These are phyloP conservation scores for Apostichopus californicus DNA, from an alignment of 35 echinoderm and acorn worm species.

Conservation along the genomic window DNA sequence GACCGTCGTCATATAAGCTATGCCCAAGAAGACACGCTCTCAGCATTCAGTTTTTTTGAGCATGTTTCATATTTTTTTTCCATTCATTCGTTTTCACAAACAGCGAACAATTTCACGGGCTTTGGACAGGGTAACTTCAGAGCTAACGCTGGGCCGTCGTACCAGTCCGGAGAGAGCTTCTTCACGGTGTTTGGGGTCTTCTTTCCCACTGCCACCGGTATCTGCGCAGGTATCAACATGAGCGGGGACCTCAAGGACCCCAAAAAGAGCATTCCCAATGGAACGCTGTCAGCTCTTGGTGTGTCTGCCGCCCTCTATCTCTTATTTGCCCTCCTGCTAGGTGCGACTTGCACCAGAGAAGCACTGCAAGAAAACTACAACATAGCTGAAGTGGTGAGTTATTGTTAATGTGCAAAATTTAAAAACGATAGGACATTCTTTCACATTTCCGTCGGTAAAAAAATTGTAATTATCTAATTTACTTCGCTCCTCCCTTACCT, in stretches of 20 bases:
- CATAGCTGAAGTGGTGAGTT: slow-evolving; percentile 93
- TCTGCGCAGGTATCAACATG: slow-evolving; percentile 99
- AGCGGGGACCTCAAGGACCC: slow-evolving; percentile 87
- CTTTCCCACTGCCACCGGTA: slow-evolving; percentile 96
- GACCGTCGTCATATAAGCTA: too few relatives aligned
- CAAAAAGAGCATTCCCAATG: slow-evolving; percentile 81
- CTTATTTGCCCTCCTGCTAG: slow-evolving; percentile 78
- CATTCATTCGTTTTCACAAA: neutral
- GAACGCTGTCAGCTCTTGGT: slow-evolving; percentile 87
- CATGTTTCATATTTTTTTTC: neutral
- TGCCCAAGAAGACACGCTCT: too few relatives aligned
- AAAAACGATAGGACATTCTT: too few relatives aligned
- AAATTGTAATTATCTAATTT: too few relatives aligned
- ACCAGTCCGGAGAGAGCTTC: slow-evolving; percentile 71
- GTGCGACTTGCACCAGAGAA: slow-evolving; percentile 76
- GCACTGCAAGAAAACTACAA: slow-evolving; percentile 88
- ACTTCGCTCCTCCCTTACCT: too few relatives aligned
- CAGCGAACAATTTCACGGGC: slow-evolving; percentile 85
- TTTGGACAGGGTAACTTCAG: slow-evolving; percentile 69
- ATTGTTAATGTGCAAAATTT: neutral
- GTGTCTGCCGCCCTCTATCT: slow-evolving; percentile 88
- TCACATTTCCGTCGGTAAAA: too few relatives aligned
- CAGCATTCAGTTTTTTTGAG: too few relatives aligned
- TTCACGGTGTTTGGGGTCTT: slow-evolving; percentile 97
- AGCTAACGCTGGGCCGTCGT: slow-evolving; percentile 78